A percentile compares a stretch with the other conserved stretches of the same genome.
Conservation (phyloP, 2,797 vertebrate species). For the Manis pentadactyla region DNA sequence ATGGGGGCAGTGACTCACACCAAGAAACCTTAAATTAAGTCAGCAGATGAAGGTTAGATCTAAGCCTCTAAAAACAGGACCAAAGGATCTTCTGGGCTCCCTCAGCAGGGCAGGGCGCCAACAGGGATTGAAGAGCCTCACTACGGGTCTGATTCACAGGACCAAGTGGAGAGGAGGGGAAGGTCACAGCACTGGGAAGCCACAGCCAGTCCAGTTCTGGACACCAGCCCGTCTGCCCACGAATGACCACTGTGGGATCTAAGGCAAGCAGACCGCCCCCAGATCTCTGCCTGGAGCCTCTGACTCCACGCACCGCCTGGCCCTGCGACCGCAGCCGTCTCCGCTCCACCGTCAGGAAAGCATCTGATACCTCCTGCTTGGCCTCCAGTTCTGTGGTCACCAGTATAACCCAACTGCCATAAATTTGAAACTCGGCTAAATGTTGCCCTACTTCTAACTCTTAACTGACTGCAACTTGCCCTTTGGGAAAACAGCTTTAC, state of each 20-base stretch:
- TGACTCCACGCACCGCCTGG: background rate
- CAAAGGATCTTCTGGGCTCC: background rate
- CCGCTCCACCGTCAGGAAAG: background rate
- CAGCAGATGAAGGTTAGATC: background rate
- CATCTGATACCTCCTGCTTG: constrained; percentile 1
- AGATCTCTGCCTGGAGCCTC: background rate
- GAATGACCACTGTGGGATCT: constrained; percentile 42
- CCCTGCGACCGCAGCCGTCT: background rate
- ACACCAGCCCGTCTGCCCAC: constrained; percentile 58
- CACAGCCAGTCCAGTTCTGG: constrained; percentile 46
- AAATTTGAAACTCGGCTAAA: constrained; percentile 53
- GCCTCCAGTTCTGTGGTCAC: constrained; percentile 33
- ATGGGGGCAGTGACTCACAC: background rate
- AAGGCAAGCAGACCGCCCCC: background rate
- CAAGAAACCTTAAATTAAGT: background rate
- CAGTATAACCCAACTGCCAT: background rate
- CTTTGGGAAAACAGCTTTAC: constrained; percentile 71
- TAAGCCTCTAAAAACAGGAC: background rate
- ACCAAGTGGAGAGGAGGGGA: background rate
- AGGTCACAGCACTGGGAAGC: constrained; percentile 17
- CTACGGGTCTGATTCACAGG: background rate
- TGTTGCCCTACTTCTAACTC: constrained; percentile 66
- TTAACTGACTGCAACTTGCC: constrained; percentile 50
- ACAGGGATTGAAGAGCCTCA: background rate
- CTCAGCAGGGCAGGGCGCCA: background rate